Evolutionary conservation across 1,140 invertebrate species (phyloP), one percentile per base, ranked within the genome.

Genomic region (Eriosoma lanigerum): DNA sequence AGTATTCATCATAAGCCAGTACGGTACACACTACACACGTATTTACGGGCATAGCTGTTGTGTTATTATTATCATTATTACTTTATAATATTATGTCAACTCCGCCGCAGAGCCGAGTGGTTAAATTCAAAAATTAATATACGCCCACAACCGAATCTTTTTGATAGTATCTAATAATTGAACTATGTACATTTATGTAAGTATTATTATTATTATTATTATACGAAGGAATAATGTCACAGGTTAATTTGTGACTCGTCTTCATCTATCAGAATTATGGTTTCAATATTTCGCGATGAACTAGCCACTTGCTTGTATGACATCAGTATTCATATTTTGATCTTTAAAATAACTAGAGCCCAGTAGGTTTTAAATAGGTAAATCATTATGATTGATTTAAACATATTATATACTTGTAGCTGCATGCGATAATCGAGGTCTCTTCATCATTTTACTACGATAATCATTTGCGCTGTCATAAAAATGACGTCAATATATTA

Each of bases 101-200:
- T n/a, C n/a, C n/a, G 46, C 15, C 8, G n/a, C 29, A n/a, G 10
- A 62, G 75, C 48, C 10, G 56, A 32, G 62, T 78, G 56, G 75
- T 15, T 46, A 26, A 24, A 62, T 78, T 62, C 26, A 24, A 72
- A n/a, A 72, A 72, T 72, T 72, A 72, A 72, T 52, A 72, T 50
- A 62, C 54, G 24, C 38, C 56, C 54, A 56, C 50, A 52, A 21
- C 26, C 2, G 12, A 38, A 5, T 1, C 38, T 19, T 4, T 38
- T 38, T 38, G 12, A n/a, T n/a, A n/a, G n/a, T n/a, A n/a, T n/a
- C n/a, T 24, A 54, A 54, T n/a, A 29, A 72, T 52, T 72, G 46
- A 72, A 50, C 46, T 29, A 72, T 29, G 15, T 29, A 72, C 26
- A 52, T n/a, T n/a, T n/a, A n/a, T n/a, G 15, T n/a, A n/a, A 15